A percentile compares a stretch with the other conserved stretches of the same genome.
phyloP scores from a whole-genome alignment of 2,888 invertebrate species.

The Pyrocoelia pectoralis region DNA sequence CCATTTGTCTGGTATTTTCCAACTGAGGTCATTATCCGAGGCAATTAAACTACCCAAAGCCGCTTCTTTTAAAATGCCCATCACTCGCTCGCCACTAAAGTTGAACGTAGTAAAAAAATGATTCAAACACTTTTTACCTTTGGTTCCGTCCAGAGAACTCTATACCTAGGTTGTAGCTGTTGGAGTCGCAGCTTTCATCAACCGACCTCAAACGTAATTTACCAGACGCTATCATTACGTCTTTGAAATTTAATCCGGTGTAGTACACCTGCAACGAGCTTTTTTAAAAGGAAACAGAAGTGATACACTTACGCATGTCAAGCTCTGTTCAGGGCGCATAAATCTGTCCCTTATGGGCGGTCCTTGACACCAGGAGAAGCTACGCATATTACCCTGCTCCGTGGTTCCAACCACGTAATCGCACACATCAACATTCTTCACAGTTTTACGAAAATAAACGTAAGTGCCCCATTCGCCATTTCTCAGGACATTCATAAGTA shows the following conservation, averaged over 20 bases:
- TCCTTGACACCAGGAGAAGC: conserved; percentile 82
- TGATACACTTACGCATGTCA: conserved; percentile 38
- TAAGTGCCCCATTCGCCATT: conserved; percentile 62
- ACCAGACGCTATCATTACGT: conserved; percentile 87
- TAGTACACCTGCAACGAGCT: conserved; percentile 67
- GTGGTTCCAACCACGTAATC: conserved; percentile 74
- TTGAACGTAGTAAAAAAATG: neutral
- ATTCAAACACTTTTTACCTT: neutral
- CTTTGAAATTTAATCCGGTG: conserved; percentile 91
- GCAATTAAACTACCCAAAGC: neutral
- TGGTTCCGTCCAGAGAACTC: conserved; percentile 67
- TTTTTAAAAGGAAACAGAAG: conserved; percentile 58
- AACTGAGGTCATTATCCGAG: neutral
- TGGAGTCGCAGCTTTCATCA: conserved; percentile 81
- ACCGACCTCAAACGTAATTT: conserved; percentile 57
- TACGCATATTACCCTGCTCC: conserved; percentile 83
- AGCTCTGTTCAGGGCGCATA: conserved; percentile 41
- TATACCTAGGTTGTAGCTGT: conserved; percentile 79
- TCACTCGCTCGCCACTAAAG: conserved; percentile 48
- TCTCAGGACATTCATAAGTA: conserved; percentile 79
- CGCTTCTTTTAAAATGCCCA: neutral
- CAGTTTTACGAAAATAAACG: conserved; percentile 40
- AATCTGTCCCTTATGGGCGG: conserved; percentile 46
- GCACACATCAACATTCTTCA: conserved; percentile 51
- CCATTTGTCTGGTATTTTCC: neutral